Evolutionary conservation across 2,797 vertebrate genomes (phyloP).

Genomic region (Dicrostonyx torquatus): DNA sequence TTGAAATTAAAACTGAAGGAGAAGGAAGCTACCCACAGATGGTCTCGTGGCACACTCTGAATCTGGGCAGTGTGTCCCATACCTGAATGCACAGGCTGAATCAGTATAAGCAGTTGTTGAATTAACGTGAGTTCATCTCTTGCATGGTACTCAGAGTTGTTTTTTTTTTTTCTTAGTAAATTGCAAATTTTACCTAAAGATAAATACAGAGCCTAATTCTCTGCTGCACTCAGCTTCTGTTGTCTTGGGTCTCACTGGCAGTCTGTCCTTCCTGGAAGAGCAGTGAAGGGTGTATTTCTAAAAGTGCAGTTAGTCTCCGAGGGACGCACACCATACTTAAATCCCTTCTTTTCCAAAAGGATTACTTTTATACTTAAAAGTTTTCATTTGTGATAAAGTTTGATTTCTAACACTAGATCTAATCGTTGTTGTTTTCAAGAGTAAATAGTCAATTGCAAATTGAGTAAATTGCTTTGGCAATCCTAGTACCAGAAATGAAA

Average conservation of each 20-base stretch:
- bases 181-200: constrained; percentile 78
- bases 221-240: constrained; percentile 74
- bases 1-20: constrained; percentile 34
- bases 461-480: constrained; percentile 74
- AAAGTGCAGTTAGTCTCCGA: constrained; percentile 56
- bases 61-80: constrained; percentile 32
- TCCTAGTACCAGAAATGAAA: constrained; percentile 73
- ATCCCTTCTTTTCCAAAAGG: constrained; percentile 65
- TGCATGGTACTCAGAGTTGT: constrained; percentile 35
- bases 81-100: neutral
- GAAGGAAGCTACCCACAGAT: constrained; percentile 12
- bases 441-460: constrained; percentile 75
- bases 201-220: constrained; percentile 75
- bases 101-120: constrained; percentile 55
- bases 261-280: constrained; percentile 71
- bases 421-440: constrained; percentile 60
- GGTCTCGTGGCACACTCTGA: constrained; percentile 37
- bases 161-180: constrained; percentile 64
- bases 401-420: constrained; percentile 72
- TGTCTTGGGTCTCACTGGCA: constrained; percentile 75
- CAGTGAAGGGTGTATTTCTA: constrained; percentile 64
- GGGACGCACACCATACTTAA: constrained; percentile 60
- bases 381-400: constrained; percentile 75
- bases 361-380: constrained; percentile 66
- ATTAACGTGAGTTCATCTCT: constrained; percentile 71